Evolutionary conservation across 2,888 invertebrate genomes (phyloP), one percentile per base, ranked within the genome.

Genomic region (Dexiosoma caninum): DNA sequence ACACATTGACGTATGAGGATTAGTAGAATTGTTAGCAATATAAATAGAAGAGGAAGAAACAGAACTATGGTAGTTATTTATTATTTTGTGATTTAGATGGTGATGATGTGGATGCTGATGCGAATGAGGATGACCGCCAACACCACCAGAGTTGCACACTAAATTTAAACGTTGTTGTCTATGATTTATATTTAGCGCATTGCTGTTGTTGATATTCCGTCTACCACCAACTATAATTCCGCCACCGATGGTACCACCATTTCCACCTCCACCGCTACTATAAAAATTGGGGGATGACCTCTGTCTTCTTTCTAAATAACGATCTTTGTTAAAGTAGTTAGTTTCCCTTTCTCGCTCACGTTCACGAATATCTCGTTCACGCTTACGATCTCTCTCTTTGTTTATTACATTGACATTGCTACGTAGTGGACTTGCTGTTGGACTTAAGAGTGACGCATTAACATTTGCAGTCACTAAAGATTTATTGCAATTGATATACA

Each of bases 401-500:
- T 59, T 66, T 2, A 66, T 74, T 74, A 57, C 27, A 30, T 44
- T 55, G 12, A 37, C 4, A 55, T 66, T 66, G 14, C 57, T 71
- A 37, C 21, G 57, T 57, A 42, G 46, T 21, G 71, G 70, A 80
- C 84, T 67, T 84, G 55, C 72, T 87, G 83, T 86, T 83, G 87
- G 87, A 88, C 87, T 86, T 62, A 82, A 85, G 40, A 79, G 40
- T 21, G n/a, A 83, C 60, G 85, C 85, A 64, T 85, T 84, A 80
- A 86, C 87, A 85, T 87, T 88, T 83, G 86, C 87, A 74, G 86
- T 83, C 85, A 83, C 83, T 35, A 83, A 74, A 57, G 84, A 83
- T 79, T 85, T 83, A 70, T 86, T 84, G 85, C 86, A 85, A 85
- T 85, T 85, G 60, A 87, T 83, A 85, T 86, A 85, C 83, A 88